Conservation (phyloP, 2,888 invertebrate genomes). For the Acrobasis repandana region DNA sequence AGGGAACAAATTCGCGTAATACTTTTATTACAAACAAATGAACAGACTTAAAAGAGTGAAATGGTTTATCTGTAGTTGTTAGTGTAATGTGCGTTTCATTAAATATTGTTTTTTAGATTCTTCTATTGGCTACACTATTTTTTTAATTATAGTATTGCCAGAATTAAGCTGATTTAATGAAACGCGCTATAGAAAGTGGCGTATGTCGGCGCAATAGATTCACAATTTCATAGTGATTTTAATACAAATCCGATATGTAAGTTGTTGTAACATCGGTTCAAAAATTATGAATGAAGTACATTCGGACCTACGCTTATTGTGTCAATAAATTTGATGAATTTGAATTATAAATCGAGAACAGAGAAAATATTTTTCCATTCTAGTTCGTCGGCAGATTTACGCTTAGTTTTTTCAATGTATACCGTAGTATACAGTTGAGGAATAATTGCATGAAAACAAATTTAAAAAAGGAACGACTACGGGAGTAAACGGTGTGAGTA, state of each 20-base stretch:
- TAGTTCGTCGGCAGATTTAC: slow-evolving; percentile 54
- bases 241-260: slow-evolving; percentile 47
- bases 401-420: slow-evolving; percentile 55
- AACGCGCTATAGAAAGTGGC: slow-evolving; percentile 32
- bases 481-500: neutral
- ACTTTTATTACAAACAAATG: slow-evolving; percentile 7
- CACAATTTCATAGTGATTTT: slow-evolving; percentile 33
- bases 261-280: slow-evolving; percentile 38
- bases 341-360: slow-evolving; percentile 45
- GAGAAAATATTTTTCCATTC: slow-evolving; percentile 69
- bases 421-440: slow-evolving; percentile 63
- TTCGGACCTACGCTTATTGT: slow-evolving; percentile 62
- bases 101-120: neutral
- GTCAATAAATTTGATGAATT: slow-evolving; percentile 53
- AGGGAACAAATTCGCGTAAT: slow-evolving; percentile 27
- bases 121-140: no score
- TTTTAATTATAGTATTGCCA: no score
- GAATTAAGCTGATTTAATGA: slow-evolving; percentile 5
- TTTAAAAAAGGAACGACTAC: slow-evolving; percentile 4
- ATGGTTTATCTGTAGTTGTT: slow-evolving; percentile 28
- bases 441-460: slow-evolving; percentile 41
- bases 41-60: neutral
- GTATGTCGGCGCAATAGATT: slow-evolving; percentile 47
- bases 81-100: slow-evolving; percentile 31
- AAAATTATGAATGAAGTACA: slow-evolving; percentile 39